Evolutionary conservation across 2,888 invertebrate species (phyloP), one percentile per base, ranked within the genome.

Genomic region (Heteromurus nitidus): DNA sequence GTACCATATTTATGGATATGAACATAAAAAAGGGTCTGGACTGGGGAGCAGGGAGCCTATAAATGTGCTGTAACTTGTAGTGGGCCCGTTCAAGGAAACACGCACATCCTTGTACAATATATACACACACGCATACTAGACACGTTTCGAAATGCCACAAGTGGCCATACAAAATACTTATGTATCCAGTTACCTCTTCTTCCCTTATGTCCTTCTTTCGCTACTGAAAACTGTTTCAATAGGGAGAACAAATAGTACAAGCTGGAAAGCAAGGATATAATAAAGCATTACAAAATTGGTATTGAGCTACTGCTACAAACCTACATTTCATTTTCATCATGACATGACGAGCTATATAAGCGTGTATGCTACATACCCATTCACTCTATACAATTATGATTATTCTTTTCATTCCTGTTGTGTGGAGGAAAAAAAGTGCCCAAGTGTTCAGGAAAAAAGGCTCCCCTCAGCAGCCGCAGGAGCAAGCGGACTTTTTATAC

Each of bases 91-190:
- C 28, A 44, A 58, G 58, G 70, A 55, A n/a, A 24, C 7, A 24
- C 22, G 7, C 68, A 44, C 3, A 44, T 13, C 68, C 26, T 28
- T 11, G 2, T 18, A 47, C 44, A 30, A 24, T 50, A 47, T 13
- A 53, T 68, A 50, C 28, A 30, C 7, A 24, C 9, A 22, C n/a
- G n/a, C n/a, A n/a, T n/a, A n/a, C n/a, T n/a, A n/a, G n/a, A 2
- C 16, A 28, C 22, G 24, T 74, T 16, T 16, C 22, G 76, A 62
- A 77, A 77, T 69, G 70, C 77, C 77, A 77, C 77, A 77, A 77
- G 77, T 77, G 77, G 69, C 42, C 30, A 50, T 58, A 58, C 24
- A 18, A 36, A 26, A 55, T 18, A 36, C 36, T 24, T n/a, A 58
- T 44, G 65, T 44, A 65, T 65, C 44, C 44, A 65, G 58, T 58